Evolutionary conservation across 2,113 vertebrate genomes (phyloP).

Genomic region (Varanus komodoensis): DNA sequence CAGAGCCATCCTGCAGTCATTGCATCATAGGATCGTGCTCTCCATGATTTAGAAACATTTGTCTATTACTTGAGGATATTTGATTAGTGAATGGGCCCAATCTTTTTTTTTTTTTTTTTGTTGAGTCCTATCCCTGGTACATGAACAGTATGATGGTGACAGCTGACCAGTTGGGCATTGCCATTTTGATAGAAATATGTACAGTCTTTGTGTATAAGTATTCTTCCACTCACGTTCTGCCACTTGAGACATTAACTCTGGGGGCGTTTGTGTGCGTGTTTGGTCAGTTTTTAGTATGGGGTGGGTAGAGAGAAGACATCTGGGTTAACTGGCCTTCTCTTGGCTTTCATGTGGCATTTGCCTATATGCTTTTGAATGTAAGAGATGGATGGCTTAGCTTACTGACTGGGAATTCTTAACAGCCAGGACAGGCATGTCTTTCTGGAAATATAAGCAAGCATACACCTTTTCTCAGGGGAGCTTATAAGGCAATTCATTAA

Average conservation of each 20-base stretch:
- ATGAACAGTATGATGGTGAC: background rate
- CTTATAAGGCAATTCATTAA: slow-evolving; percentile 55
- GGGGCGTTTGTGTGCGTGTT: background rate
- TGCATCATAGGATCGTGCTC: no score
- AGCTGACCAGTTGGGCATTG: background rate
- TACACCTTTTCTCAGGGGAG: slow-evolving; percentile 40
- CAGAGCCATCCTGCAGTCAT: no score
- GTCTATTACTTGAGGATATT: background rate
- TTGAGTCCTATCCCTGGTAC: background rate
- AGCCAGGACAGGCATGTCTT: slow-evolving; percentile 28
- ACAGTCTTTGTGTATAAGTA: background rate
- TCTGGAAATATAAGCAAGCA: slow-evolving; percentile 33
- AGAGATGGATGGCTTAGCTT: slow-evolving; percentile 6
- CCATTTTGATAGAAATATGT: background rate
- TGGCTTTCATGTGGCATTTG: slow-evolving; percentile 15
- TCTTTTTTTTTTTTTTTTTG: background rate
- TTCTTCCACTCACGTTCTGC: background rate
- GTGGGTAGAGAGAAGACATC: background rate
- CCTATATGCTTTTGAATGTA: background rate
- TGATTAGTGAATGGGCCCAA: background rate
- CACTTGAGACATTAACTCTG: background rate
- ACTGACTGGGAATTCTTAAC: background rate
- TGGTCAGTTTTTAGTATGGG: no score
- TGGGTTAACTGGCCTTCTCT: background rate
- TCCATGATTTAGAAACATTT: background rate